phyloP scores from a whole-genome alignment of 2,797 vertebrate genomes.

The Acipenser transmontanus region DNA sequence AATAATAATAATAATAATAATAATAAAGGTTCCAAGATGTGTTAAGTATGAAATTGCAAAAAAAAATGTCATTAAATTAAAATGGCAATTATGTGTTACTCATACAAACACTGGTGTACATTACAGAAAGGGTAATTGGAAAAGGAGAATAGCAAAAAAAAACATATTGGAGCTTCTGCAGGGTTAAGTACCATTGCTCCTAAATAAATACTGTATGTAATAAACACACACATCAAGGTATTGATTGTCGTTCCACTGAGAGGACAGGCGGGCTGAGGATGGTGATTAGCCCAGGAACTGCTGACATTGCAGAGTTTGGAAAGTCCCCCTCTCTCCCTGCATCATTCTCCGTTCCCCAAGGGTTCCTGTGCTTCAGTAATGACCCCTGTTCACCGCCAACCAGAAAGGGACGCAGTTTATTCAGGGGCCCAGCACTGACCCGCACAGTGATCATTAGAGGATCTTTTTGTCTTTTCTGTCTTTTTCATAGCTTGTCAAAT shows the following conservation, averaged over 20 bases:
- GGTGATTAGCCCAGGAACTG: slow-evolving; percentile 7
- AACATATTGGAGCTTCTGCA: background rate
- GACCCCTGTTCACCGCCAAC: background rate
- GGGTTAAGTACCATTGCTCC: background rate
- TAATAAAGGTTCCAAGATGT: too few relatives aligned
- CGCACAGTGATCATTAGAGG: too few relatives aligned
- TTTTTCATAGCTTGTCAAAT: background rate
- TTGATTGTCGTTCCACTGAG: background rate
- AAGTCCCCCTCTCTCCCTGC: background rate
- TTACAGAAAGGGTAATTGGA: background rate
- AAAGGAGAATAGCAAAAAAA: background rate
- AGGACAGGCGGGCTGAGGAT: background rate
- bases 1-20: too few relatives aligned
- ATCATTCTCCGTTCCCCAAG: background rate
- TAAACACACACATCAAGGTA: background rate
- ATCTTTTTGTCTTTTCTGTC: background rate
- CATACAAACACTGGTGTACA: too few relatives aligned
- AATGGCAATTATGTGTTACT: too few relatives aligned
- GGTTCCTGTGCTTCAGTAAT: background rate
- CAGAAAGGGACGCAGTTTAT: too few relatives aligned
- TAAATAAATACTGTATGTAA: background rate
- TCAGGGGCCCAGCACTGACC: background rate
- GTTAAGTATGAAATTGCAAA: too few relatives aligned
- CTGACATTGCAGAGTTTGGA: background rate
- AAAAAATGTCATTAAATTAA: too few relatives aligned